Evolutionary conservation across 2,888 invertebrate species (phyloP).

Genomic region (Dorcus parallelipipedus): DNA sequence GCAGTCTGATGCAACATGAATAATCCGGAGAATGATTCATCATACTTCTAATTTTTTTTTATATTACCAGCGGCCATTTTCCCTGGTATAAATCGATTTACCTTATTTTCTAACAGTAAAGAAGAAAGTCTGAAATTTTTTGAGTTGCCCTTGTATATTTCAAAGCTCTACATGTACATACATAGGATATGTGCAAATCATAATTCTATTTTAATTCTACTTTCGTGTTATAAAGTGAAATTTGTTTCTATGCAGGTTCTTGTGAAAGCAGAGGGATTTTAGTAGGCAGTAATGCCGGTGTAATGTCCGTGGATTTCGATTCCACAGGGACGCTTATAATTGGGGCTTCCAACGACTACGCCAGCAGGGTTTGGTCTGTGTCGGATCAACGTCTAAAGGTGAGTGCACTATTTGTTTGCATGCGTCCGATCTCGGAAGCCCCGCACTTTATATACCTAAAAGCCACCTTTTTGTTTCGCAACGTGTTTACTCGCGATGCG

Average conservation of each 20-base stretch:
- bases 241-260: constrained; percentile 51
- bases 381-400: constrained; percentile 85
- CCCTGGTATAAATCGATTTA: too few species aligned
- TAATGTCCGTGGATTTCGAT: constrained; percentile 96
- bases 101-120: too few species aligned
- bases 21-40: too few species aligned
- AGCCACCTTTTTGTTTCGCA: neutral
- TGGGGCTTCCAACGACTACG: constrained; percentile 95
- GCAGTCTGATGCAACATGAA: too few species aligned
- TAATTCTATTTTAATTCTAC: too few species aligned
- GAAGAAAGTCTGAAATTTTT: too few species aligned
- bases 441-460: neutral
- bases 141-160: too few species aligned
- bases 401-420: constrained; percentile 8
- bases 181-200: too few species aligned
- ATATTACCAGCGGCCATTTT: too few species aligned
- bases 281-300: constrained; percentile 91
- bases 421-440: neutral
- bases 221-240: too few species aligned
- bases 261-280: constrained; percentile 75
- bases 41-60: too few species aligned
- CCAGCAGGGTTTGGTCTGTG: constrained; percentile 94
- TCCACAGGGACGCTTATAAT: constrained; percentile 81
- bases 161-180: too few species aligned
- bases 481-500: neutral